Evolutionary conservation across 2,113 vertebrate genomes (phyloP).

Genomic region (Strigops habroptila): DNA sequence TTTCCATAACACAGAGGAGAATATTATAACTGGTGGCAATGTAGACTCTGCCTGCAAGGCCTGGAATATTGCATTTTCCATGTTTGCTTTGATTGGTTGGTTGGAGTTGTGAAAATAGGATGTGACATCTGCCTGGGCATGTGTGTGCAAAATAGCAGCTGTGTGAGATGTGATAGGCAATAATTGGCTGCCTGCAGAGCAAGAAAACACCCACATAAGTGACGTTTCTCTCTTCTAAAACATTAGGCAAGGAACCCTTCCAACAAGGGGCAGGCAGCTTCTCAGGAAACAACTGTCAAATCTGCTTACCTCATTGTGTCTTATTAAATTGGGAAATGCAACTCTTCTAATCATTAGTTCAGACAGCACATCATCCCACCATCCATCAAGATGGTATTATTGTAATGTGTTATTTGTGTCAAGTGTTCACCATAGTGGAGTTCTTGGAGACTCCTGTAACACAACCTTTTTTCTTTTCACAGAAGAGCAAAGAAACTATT

Average conservation of each 20-base stretch:
- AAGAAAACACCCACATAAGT: constrained; percentile 34
- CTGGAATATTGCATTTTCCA: neutral
- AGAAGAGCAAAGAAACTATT: neutral
- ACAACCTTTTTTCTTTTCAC: neutral
- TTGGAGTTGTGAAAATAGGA: constrained; percentile 18
- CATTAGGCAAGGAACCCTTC: constrained; percentile 19
- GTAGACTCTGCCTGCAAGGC: neutral
- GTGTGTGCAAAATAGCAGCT: constrained; percentile 33
- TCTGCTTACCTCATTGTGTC: constrained; percentile 25
- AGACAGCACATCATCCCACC: neutral
- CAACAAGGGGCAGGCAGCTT: neutral
- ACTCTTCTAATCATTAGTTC: constrained; percentile 35
- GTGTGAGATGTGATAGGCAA: constrained; percentile 26
- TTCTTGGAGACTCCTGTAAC: neutral
- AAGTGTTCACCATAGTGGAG: neutral
- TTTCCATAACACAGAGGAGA: neutral
- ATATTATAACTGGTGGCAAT: neutral
- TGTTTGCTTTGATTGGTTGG: neutral
- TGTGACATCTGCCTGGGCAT: constrained; percentile 1
- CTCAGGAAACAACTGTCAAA: constrained; percentile 36
- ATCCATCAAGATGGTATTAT: neutral
- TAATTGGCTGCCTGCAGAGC: constrained; percentile 57
- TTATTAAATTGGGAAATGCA: constrained; percentile 38
- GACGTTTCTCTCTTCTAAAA: constrained; percentile 12
- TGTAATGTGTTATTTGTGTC: neutral